A percentile compares a stretch with the other conserved stretches of the same genome.
Conservation (phyloP, 2,113 vertebrate genomes). For the Ciconia boyciana region DNA sequence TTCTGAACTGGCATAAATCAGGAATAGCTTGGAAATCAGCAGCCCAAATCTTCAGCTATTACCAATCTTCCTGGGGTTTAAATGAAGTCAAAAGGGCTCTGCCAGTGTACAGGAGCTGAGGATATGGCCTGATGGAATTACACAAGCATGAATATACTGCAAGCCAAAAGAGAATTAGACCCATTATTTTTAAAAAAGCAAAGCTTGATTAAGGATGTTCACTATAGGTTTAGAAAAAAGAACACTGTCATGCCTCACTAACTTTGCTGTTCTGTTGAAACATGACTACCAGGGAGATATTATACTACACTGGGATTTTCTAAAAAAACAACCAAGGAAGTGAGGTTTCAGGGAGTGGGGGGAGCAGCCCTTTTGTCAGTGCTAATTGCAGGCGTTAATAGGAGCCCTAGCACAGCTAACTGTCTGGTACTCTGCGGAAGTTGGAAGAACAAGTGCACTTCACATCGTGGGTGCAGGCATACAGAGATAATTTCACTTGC, state of each 20-base stretch:
- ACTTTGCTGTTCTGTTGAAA: constrained; percentile 43
- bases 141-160: constrained; percentile 37
- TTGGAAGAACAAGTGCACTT: neutral
- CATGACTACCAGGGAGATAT: constrained; percentile 4
- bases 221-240: constrained; percentile 26
- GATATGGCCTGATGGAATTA: neutral
- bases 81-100: neutral
- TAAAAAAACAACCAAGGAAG: constrained; percentile 3
- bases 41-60: neutral
- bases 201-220: constrained; percentile 64
- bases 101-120: neutral
- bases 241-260: constrained; percentile 43
- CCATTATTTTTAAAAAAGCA: constrained; percentile 62
- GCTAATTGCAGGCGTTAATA: constrained; percentile 35
- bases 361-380: neutral
- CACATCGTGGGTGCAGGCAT: neutral
- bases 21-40: constrained; percentile 8
- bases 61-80: neutral
- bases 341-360: neutral
- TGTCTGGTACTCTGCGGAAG: neutral
- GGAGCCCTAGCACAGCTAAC: neutral
- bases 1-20: neutral
- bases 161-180: constrained; percentile 45
- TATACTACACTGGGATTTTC: neutral
- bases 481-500: neutral